These are phyloP conservation scores for Hephaestus fuliginosus DNA, from an alignment of 2,797 vertebrate species.

Conservation along the genomic window DNA sequence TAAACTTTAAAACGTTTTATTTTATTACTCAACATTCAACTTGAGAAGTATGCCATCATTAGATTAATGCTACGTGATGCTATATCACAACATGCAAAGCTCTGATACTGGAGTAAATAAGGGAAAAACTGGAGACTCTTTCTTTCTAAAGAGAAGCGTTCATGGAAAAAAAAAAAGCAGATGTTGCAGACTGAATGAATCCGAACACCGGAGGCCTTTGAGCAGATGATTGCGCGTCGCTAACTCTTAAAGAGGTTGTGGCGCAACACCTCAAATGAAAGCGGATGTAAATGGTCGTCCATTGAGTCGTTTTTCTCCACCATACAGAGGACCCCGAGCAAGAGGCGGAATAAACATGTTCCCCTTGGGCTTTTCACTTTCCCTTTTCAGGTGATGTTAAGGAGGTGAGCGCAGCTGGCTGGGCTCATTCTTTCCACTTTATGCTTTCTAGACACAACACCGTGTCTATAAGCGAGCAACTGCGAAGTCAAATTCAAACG, in stretches of 20 bases:
- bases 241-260: slow-evolving; percentile 31
- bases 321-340: slow-evolving; percentile 7
- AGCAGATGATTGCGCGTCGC: slow-evolving; percentile 46
- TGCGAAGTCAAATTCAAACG: slow-evolving; percentile 40
- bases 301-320: slow-evolving; percentile 20
- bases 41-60: neutral
- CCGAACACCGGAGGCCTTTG: slow-evolving; percentile 40
- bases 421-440: slow-evolving; percentile 49
- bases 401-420: slow-evolving; percentile 56
- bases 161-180: slow-evolving; percentile 34
- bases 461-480: slow-evolving; percentile 28
- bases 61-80: neutral
- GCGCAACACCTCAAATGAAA: slow-evolving; percentile 34
- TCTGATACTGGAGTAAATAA: neutral
- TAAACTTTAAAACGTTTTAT: neutral
- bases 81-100: neutral
- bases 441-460: slow-evolving; percentile 48
- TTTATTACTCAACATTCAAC: neutral
- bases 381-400: slow-evolving; percentile 43
- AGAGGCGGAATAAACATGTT: slow-evolving; percentile 2
- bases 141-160: slow-evolving; percentile 24
- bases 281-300: slow-evolving; percentile 29
- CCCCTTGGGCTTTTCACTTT: slow-evolving; percentile 18
- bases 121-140: neutral
- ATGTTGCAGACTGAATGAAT: slow-evolving; percentile 42